Evolutionary conservation across 2,797 vertebrate species (phyloP).

Genomic region (Atherinosoma microstoma): DNA sequence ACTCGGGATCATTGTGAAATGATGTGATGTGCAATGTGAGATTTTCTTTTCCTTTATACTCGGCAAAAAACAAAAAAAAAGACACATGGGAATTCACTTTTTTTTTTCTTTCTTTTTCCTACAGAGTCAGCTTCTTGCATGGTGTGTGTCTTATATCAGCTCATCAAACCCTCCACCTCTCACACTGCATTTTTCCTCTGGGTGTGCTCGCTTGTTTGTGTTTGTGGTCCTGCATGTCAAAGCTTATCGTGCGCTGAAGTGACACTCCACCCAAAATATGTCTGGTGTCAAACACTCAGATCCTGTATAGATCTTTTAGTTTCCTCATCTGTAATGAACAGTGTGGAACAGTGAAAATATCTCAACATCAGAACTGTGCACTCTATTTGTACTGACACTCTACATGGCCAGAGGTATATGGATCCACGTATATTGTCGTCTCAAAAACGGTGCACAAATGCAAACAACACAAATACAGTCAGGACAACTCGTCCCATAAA

Average conservation of each 20-base stretch:
- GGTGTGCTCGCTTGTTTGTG: slow-evolving; percentile 32
- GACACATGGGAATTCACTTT: background rate
- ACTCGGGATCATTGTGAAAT: background rate
- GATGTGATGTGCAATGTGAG: background rate
- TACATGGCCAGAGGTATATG: background rate
- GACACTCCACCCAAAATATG: slow-evolving; percentile 24
- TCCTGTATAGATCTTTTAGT: background rate
- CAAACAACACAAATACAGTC: background rate
- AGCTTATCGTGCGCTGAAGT: slow-evolving; percentile 14
- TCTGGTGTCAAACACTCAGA: slow-evolving; percentile 2
- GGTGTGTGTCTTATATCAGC: slow-evolving; percentile 6
- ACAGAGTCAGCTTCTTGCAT: background rate
- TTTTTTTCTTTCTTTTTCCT: background rate
- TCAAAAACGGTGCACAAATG: background rate
- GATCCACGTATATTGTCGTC: background rate
- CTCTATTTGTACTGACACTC: background rate
- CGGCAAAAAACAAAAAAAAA: slow-evolving; percentile 2
- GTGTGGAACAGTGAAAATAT: background rate
- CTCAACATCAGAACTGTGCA: background rate
- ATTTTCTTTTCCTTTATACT: background rate
- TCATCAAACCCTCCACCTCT: slow-evolving; percentile 16
- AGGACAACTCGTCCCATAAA: background rate
- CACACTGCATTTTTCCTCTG: slow-evolving; percentile 9
- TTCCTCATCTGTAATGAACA: background rate
- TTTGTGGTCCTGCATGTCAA: slow-evolving; percentile 14